phyloP scores from a whole-genome alignment of 2,113 vertebrate species.

The Oncorhynchus masou region DNA sequence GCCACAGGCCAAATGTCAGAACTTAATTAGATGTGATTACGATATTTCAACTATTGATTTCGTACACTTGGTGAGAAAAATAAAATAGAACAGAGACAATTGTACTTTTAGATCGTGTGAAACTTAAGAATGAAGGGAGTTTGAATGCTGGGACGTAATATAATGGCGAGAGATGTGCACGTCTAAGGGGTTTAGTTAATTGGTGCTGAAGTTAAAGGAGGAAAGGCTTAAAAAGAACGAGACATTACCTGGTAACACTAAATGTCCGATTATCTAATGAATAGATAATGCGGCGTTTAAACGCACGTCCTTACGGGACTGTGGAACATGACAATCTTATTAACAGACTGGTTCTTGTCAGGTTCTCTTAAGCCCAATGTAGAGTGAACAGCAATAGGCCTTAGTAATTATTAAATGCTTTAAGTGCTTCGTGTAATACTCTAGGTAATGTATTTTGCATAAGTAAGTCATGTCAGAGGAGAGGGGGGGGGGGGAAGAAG shows the following conservation, averaged over 20 bases:
- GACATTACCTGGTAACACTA: slow-evolving; percentile 34
- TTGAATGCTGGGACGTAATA: no score
- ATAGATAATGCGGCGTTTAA: slow-evolving; percentile 68
- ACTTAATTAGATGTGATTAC: neutral
- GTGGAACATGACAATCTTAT: slow-evolving; percentile 65
- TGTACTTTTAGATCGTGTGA: no score
- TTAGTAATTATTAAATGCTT: slow-evolving; percentile 77
- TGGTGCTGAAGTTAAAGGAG: slow-evolving; percentile 42
- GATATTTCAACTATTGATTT: neutral
- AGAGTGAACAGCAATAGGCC: slow-evolving; percentile 44
- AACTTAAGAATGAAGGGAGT: no score
- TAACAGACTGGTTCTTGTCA: slow-evolving; percentile 62
- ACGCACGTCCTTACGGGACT: slow-evolving; percentile 51
- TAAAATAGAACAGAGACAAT: no score
- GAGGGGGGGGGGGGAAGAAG: neutral
- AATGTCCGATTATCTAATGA: slow-evolving; percentile 70
- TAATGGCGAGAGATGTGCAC: neutral
- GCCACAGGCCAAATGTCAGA: neutral
- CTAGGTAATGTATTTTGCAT: slow-evolving; percentile 73
- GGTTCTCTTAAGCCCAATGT: slow-evolving; percentile 56
- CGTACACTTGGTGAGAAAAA: neutral
- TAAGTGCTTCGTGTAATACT: slow-evolving; percentile 75
- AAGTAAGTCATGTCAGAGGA: slow-evolving; percentile 61
- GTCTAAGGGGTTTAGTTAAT: neutral
- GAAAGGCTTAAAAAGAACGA: slow-evolving; percentile 34